A percentile compares a stretch with the other conserved stretches of the same genome.
These are phyloP conservation scores for Lasioglossum oenotherae DNA, from an alignment of 2,888 invertebrate species.

Conservation along the genomic window DNA sequence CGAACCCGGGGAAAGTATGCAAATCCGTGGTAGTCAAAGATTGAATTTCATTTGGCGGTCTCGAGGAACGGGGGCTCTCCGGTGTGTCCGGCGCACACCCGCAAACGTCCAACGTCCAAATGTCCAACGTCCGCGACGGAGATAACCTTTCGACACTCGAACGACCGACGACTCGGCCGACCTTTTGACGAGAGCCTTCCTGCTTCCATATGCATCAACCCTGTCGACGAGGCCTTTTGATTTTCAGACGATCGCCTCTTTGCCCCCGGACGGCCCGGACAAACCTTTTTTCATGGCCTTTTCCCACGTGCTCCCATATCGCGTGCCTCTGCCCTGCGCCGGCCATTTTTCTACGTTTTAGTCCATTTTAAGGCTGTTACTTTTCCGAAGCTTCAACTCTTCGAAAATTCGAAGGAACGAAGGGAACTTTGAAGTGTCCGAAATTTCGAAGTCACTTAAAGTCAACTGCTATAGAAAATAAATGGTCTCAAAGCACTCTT, in stretches of 20 bases:
- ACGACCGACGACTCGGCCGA: conserved; percentile 65
- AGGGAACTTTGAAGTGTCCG: no score
- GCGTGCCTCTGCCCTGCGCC: not conserved
- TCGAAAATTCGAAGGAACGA: no score
- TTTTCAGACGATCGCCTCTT: conserved; percentile 65
- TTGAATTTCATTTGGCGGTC: conserved; percentile 80
- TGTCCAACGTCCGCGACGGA: conserved; percentile 51
- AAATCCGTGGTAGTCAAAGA: conserved; percentile 79
- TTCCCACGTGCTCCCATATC: not conserved
- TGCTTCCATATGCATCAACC: conserved; percentile 82
- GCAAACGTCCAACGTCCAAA: conserved; percentile 42
- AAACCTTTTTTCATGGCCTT: conserved; percentile 6
- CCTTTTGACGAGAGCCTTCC: conserved; percentile 75
- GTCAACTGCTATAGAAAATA: no score
- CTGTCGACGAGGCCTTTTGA: conserved; percentile 69
- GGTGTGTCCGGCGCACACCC: conserved; percentile 68
- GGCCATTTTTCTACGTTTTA: not conserved
- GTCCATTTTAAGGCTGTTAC: not conserved
- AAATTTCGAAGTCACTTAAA: no score
- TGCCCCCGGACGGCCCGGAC: not conserved
- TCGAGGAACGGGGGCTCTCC: conserved; percentile 63
- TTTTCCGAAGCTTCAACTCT: no score
- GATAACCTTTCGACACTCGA: conserved; percentile 78
- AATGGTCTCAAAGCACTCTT: no score
- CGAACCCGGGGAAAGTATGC: conserved; percentile 79